phyloP scores from a whole-genome alignment of 2,797 vertebrate species.

The Sebastes cheni region DNA sequence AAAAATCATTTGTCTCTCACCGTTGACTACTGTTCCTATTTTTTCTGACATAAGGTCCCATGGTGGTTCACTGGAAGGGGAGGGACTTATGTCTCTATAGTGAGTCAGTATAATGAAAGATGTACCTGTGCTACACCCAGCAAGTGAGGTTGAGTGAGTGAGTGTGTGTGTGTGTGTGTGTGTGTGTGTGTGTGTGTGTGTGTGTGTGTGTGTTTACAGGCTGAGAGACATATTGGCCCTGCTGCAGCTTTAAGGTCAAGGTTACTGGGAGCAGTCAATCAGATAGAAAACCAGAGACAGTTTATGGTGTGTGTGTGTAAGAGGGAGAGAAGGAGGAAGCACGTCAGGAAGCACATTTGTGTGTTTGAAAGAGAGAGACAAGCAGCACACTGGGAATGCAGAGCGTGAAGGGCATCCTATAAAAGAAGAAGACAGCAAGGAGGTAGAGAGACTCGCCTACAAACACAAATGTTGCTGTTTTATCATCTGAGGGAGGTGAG shows the following conservation, averaged over 20 bases:
- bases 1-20: too few species aligned
- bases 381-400: not conserved
- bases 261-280: conserved; percentile 31
- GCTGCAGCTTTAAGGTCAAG: conserved; percentile 43
- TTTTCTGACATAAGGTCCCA: too few species aligned
- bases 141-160: not conserved
- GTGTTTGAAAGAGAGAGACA: conserved; percentile 17
- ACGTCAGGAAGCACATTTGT: not conserved
- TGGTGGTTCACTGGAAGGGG: too few species aligned
- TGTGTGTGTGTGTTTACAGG: not conserved
- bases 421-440: not conserved
- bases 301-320: not conserved
- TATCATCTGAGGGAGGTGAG: not conserved
- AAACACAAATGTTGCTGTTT: conserved; percentile 19
- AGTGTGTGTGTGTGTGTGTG: not conserved
- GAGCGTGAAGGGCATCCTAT: conserved; percentile 13
- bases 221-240: not conserved
- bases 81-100: not conserved
- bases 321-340: not conserved
- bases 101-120: conserved; percentile 7
- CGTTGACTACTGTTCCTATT: too few species aligned
- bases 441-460: not conserved
- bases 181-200: not conserved
- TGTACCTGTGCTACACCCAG: not conserved
- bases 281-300: not conserved